Evolutionary conservation across 2,888 invertebrate species (phyloP).

Genomic region (Agriotes lineatus): DNA sequence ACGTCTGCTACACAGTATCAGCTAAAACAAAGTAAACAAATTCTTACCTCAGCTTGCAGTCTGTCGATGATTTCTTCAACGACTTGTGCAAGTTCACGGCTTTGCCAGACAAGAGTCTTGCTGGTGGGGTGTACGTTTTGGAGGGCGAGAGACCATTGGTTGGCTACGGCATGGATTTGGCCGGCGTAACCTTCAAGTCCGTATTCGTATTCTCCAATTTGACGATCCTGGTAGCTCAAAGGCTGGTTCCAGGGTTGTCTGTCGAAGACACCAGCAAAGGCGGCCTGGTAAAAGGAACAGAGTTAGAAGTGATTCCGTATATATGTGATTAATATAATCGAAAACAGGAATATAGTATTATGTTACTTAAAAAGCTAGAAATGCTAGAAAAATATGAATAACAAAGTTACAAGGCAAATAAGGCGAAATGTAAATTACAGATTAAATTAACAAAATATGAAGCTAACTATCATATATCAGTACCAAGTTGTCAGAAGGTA

Average conservation of each 20-base stretch:
- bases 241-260: background rate
- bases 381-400: no score
- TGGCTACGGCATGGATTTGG: conserved; percentile 15
- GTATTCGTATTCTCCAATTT: background rate
- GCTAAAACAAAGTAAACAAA: background rate
- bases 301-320: no score
- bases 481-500: no score
- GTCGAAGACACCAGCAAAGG: background rate
- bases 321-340: no score
- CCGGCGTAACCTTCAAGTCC: background rate
- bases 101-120: conserved; percentile 23
- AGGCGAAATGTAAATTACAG: no score
- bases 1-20: no score
- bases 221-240: background rate
- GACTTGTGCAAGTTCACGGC: conserved; percentile 8
- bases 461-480: no score
- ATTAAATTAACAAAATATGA: no score
- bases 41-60: conserved; percentile 1
- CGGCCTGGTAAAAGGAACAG: conserved; percentile 12
- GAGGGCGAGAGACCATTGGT: background rate
- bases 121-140: conserved; percentile 13
- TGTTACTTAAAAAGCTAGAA: no score
- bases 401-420: no score
- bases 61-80: conserved; percentile 21
- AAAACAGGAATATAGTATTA: no score